Evolutionary conservation across 2,113 vertebrate genomes (phyloP).

Genomic region (Polypterus bichir): DNA sequence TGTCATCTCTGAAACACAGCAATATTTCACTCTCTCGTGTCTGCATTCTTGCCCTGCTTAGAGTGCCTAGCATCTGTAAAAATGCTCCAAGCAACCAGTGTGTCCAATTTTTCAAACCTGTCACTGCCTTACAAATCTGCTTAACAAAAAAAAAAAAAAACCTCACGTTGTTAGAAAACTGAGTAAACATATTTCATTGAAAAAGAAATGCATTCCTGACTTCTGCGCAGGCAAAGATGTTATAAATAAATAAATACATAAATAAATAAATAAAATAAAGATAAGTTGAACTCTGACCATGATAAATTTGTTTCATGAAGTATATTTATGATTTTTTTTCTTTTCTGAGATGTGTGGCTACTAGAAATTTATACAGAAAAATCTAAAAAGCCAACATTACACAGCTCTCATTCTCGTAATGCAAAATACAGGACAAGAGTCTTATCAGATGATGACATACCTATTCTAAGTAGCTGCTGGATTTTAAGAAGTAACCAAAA

Average conservation of each 20-base stretch:
- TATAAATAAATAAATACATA: constrained; percentile 24
- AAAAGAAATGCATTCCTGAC: constrained; percentile 24
- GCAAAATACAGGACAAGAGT: too few relatives aligned
- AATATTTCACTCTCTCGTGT: constrained; percentile 47
- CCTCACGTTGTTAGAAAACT: constrained; percentile 41
- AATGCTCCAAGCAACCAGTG: constrained; percentile 37
- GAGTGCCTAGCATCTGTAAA: constrained; percentile 36
- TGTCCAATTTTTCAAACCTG: constrained; percentile 56
- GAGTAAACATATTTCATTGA: constrained; percentile 33
- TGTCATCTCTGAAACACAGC: constrained; percentile 46
- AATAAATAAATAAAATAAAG: constrained; percentile 10
- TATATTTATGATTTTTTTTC: constrained; percentile 17
- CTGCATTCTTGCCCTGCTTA: constrained; percentile 32
- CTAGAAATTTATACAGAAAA: too few relatives aligned
- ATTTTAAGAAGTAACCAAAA: too few relatives aligned
- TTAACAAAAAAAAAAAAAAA: constrained; percentile 55
- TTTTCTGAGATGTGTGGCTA: too few relatives aligned
- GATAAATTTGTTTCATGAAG: constrained; percentile 16
- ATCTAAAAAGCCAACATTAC: too few relatives aligned
- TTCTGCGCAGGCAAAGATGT: constrained; percentile 25
- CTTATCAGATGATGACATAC: too few relatives aligned
- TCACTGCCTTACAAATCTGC: constrained; percentile 49
- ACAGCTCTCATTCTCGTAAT: too few relatives aligned
- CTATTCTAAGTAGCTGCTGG: too few relatives aligned
- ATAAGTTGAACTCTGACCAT: constrained; percentile 31